A percentile compares a stretch with the other conserved stretches of the same genome.
phyloP scores from a whole-genome alignment of 2,888 invertebrate species.

The Galeruca laticollis region DNA sequence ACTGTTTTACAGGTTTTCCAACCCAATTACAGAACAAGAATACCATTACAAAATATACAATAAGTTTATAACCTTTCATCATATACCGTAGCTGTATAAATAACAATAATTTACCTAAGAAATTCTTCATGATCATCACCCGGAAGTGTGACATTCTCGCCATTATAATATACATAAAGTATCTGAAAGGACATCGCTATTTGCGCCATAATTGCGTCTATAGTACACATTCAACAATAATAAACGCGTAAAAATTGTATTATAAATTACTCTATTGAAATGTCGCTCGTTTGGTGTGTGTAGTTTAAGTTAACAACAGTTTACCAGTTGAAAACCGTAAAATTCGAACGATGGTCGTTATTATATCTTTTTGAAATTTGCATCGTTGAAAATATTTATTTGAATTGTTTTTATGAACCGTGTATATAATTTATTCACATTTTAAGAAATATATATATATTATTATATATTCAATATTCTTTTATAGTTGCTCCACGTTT shows the following conservation, averaged over 20 bases:
- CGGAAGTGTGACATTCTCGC: constrained; percentile 23
- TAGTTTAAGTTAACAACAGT: constrained; percentile 26
- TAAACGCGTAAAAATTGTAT: constrained; percentile 32
- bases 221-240: constrained; percentile 31
- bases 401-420: not conserved
- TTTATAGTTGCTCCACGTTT: too few species aligned
- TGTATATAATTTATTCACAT: not conserved
- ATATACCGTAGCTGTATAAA: too few species aligned
- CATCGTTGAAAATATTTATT: constrained; percentile 11
- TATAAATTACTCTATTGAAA: constrained; percentile 39
- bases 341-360: constrained; percentile 24
- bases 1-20: too few species aligned
- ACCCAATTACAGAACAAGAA: too few species aligned
- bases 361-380: constrained; percentile 23
- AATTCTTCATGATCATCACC: not conserved
- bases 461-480: too few species aligned
- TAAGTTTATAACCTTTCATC: too few species aligned
- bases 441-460: too few species aligned
- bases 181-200: constrained; percentile 27
- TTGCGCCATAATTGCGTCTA: constrained; percentile 31
- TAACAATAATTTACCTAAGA: not conserved
- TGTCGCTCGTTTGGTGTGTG: constrained; percentile 32
- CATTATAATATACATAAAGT: constrained; percentile 24
- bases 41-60: too few species aligned
- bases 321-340: constrained; percentile 21